phyloP scores from a whole-genome alignment of 2,888 invertebrate species.

The Brachylomia viminalis region DNA sequence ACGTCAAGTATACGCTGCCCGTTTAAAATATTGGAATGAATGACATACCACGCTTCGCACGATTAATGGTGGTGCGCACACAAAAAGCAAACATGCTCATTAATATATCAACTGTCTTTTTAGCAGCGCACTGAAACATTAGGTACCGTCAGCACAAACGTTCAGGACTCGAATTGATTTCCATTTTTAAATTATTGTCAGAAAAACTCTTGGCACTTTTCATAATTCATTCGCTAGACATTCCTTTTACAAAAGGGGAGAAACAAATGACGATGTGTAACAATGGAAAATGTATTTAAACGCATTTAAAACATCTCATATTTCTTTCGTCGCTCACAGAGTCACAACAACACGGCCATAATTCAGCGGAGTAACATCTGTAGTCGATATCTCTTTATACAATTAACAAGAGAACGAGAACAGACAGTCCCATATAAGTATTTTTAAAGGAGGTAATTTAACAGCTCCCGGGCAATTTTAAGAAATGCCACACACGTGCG shows the following conservation, averaged over 20 bases:
- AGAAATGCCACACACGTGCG: slow-evolving; percentile 71
- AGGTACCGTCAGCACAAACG: slow-evolving; percentile 82
- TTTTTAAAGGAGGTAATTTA: slow-evolving; percentile 86
- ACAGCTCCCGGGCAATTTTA: slow-evolving; percentile 74
- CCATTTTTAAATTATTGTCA: slow-evolving; percentile 68
- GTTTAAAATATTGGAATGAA: slow-evolving; percentile 91
- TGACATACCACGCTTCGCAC: slow-evolving; percentile 90
- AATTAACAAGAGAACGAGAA: slow-evolving; percentile 86
- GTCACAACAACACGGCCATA: slow-evolving; percentile 83
- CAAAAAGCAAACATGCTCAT: slow-evolving; percentile 90
- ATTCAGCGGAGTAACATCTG: slow-evolving; percentile 87
- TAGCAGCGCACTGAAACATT: slow-evolving; percentile 80
- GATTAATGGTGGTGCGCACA: slow-evolving; percentile 88
- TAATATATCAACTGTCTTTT: slow-evolving; percentile 91
- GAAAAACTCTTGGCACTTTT: slow-evolving; percentile 68
- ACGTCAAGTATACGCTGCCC: slow-evolving; percentile 83
- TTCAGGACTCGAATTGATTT: slow-evolving; percentile 61
- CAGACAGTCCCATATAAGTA: slow-evolving; percentile 84
- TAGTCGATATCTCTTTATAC: slow-evolving; percentile 87
- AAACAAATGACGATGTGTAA: slow-evolving; percentile 69
- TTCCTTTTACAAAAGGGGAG: slow-evolving; percentile 66
- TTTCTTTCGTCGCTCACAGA: slow-evolving; percentile 82
- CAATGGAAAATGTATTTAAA: slow-evolving; percentile 79
- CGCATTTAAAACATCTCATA: slow-evolving; percentile 83
- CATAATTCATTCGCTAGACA: slow-evolving; percentile 76